phyloP scores from a whole-genome alignment of 2,797 vertebrate species.

The Crax fasciolata region DNA sequence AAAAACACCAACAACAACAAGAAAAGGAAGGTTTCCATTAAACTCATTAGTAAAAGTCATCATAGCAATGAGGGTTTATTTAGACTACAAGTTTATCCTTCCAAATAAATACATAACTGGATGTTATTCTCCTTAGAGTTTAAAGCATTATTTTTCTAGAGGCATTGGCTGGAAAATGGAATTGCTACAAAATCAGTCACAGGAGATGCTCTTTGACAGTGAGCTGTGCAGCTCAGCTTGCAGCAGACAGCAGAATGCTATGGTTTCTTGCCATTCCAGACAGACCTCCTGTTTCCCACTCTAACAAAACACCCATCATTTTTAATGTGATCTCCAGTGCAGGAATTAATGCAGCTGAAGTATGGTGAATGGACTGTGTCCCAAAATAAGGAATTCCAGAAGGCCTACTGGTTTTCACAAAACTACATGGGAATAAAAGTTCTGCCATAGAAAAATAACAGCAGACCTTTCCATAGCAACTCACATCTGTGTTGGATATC shows the following conservation, averaged over 20 bases:
- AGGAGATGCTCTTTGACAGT: background rate
- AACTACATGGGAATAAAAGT: background rate
- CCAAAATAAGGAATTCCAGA: background rate
- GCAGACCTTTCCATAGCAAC: background rate
- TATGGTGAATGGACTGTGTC: too few relatives aligned
- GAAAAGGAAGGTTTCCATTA: constrained; percentile 60
- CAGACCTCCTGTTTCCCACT: background rate
- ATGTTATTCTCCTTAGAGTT: constrained; percentile 35
- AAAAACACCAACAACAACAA: background rate
- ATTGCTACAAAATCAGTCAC: background rate
- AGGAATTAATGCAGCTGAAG: background rate
- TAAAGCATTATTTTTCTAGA: constrained; percentile 39
- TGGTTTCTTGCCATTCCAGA: background rate
- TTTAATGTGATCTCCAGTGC: background rate
- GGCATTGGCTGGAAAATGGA: constrained; percentile 27
- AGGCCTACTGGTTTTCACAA: background rate
- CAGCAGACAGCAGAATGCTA: background rate
- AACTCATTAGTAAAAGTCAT: constrained; percentile 55
- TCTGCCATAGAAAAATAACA: background rate
- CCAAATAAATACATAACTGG: constrained; percentile 58
- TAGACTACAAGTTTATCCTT: constrained; percentile 42
- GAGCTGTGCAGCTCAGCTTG: background rate
- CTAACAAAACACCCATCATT: background rate
- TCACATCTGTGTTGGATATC: background rate
- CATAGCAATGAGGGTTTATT: constrained; percentile 38